Evolutionary conservation across 2,888 invertebrate genomes (phyloP).

Genomic region (Listrodromus nycthemerus): DNA sequence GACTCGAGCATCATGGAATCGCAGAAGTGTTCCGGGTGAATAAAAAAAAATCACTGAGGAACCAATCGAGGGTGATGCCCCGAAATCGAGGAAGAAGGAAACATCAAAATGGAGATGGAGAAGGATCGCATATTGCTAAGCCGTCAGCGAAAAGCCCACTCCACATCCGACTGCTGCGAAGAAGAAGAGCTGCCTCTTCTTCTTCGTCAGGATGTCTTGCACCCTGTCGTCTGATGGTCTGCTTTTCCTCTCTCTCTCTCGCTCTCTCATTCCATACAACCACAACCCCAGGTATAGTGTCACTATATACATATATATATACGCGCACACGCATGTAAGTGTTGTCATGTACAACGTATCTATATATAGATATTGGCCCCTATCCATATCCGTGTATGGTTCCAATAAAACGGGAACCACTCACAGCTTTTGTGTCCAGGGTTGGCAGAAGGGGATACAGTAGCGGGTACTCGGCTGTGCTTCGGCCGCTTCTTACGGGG

Average conservation of each 20-base stretch:
- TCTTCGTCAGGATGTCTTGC: conserved; percentile 30
- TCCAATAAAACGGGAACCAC: conserved; percentile 84
- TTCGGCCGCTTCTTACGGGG: conserved; percentile 59
- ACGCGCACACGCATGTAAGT: not conserved
- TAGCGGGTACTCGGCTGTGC: conserved; percentile 69
- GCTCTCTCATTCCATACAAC: conserved; percentile 49
- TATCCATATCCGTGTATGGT: conserved; percentile 82
- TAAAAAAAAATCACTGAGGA: conserved; percentile 75
- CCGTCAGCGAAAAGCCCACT: conserved; percentile 75
- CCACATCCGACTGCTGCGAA: conserved; percentile 59
- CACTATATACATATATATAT: not conserved
- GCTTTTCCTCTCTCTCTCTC: conserved; percentile 63
- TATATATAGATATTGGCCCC: conserved; percentile 69
- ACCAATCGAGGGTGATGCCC: conserved; percentile 29
- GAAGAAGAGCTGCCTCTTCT: conserved; percentile 56
- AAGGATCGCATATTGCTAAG: conserved; percentile 80
- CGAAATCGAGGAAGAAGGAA: conserved; percentile 67
- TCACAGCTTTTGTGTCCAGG: conserved; percentile 83
- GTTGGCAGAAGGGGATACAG: conserved; percentile 73
- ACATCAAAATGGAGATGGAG: conserved; percentile 47
- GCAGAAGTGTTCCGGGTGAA: conserved; percentile 63
- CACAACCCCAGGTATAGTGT: conserved; percentile 16
- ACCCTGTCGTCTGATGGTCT: conserved; percentile 23
- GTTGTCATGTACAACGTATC: conserved; percentile 23
- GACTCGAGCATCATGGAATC: conserved; percentile 42